Evolutionary conservation across 2,797 vertebrate genomes (phyloP).

Genomic region (Myotis vivesi): DNA sequence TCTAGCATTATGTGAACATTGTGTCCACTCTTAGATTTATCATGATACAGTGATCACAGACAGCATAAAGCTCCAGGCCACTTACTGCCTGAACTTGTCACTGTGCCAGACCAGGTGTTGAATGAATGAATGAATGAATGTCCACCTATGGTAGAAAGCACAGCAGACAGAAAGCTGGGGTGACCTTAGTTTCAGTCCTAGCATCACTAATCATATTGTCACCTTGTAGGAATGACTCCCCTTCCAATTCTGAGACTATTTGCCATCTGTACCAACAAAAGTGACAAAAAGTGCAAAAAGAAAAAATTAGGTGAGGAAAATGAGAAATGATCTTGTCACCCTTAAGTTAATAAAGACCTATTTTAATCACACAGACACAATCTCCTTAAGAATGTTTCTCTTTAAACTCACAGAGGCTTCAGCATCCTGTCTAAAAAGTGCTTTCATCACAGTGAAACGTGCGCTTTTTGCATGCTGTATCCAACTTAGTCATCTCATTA

Average conservation of each 20-base stretch:
- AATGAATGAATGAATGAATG: neutral
- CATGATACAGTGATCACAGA: neutral
- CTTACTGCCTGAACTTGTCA: neutral
- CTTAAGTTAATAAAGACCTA: slow-evolving; percentile 54
- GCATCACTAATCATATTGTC: slow-evolving; percentile 15
- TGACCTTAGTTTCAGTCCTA: slow-evolving; percentile 20
- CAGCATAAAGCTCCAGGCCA: neutral
- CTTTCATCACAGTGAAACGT: slow-evolving; percentile 7
- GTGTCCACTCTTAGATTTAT: neutral
- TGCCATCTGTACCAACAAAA: slow-evolving; percentile 46
- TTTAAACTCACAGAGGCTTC: neutral
- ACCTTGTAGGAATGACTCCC: slow-evolving; percentile 13
- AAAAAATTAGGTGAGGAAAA: slow-evolving; percentile 19
- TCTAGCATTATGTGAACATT: neutral
- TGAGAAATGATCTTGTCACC: slow-evolving; percentile 56
- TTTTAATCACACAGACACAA: slow-evolving; percentile 51
- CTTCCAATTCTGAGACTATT: slow-evolving; percentile 4
- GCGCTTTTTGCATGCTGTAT: neutral
- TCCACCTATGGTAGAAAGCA: neutral
- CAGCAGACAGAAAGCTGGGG: neutral
- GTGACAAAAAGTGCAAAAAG: slow-evolving; percentile 19
- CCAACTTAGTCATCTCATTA: slow-evolving; percentile 55
- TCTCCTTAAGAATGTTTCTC: slow-evolving; percentile 19
- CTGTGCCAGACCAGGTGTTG: neutral
- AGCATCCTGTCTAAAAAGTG: slow-evolving; percentile 46